Conservation (phyloP, 2,113 vertebrate genomes). For the Lophura nycthemera region DNA sequence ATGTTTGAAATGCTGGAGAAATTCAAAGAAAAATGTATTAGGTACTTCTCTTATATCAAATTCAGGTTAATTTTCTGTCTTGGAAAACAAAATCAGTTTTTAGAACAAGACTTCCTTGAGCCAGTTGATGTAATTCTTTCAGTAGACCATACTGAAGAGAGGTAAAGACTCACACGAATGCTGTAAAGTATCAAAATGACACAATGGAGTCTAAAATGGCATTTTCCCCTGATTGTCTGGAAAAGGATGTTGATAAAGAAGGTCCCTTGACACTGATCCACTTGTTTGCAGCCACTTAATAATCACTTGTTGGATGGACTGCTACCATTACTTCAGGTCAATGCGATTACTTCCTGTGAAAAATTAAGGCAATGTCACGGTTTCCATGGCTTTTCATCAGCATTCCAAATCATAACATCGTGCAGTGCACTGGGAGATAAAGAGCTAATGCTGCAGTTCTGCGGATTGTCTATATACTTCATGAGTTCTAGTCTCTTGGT, state of each 20-base stretch:
- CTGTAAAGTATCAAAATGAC: not conserved
- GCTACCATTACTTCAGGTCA: not conserved
- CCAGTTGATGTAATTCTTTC: not conserved
- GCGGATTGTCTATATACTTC: too few relatives aligned
- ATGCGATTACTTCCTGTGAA: not conserved
- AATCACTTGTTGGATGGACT: not conserved
- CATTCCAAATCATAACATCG: too few relatives aligned
- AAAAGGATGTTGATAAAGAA: conserved; percentile 19
- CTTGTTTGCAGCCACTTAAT: not conserved
- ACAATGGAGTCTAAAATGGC: not conserved
- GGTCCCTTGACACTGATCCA: not conserved
- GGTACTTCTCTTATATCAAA: not conserved
- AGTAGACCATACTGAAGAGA: not conserved
- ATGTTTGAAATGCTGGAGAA: not conserved
- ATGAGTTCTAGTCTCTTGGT: too few relatives aligned
- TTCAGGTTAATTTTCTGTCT: not conserved
- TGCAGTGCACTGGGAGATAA: too few relatives aligned
- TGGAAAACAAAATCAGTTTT: not conserved
- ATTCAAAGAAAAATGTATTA: not conserved
- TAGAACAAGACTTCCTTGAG: not conserved
- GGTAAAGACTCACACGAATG: not conserved
- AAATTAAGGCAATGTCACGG: too few relatives aligned
- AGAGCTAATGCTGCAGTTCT: too few relatives aligned
- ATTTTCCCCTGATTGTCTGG: not conserved
- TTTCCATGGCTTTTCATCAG: too few relatives aligned